Base-by-base conservation (phyloP, 2,113 vertebrate genomes). In the Antechinus stuartii region DNA sequence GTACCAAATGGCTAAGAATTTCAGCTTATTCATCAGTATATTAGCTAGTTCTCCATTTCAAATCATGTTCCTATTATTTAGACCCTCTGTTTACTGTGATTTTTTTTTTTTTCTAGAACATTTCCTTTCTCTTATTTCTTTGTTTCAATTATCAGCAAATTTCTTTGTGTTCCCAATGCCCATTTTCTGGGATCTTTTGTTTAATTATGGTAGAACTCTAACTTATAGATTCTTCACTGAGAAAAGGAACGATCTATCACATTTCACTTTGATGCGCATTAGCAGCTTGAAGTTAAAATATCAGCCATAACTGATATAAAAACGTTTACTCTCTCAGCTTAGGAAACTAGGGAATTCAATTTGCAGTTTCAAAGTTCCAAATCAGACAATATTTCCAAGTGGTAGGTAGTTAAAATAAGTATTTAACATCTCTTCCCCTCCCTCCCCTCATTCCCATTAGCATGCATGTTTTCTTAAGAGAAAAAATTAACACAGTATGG, bases 221-320 rank as follows among this genome's bases (percentile, higher is more conserved):
- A 16, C 12, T n/a, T 30, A 68, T n/a, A 68, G 61, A n/a, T n/a
- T n/a, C 35, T 76, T 76, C n/a, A 42, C 68, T 84, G 8, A 16
- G n/a, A 84, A 42, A 84, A 42, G 5, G 23, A 84, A 84, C 42
- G 19, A 35, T 42, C 68, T 23, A 22, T 42, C 61, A 24, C 2
- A 16, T 25, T 93, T 84, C n/a, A 52, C n/a, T 46, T 91, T 91
- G 90, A 95, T 95, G 91, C 93, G 76, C n/a, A 90, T 95, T 91
- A 94, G 91, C 46, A 90, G 54, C 23, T 92, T 84, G 3, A 1
- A 53, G 52, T 90, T 30, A 49, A 94, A 55, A 90, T 30, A 91
- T 90, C 53, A n/a, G 54, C 61, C 91, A 50, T 93, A 25, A 54
- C 27, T 93, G 92, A 89, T 68, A 30, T 35, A 90, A 96, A 92